Percentiles rank a stretch among this genome's conserved stretches.
Evolutionary conservation across 2,113 vertebrate species (phyloP).

Genomic region (Nothocercus nigrocapillus): DNA sequence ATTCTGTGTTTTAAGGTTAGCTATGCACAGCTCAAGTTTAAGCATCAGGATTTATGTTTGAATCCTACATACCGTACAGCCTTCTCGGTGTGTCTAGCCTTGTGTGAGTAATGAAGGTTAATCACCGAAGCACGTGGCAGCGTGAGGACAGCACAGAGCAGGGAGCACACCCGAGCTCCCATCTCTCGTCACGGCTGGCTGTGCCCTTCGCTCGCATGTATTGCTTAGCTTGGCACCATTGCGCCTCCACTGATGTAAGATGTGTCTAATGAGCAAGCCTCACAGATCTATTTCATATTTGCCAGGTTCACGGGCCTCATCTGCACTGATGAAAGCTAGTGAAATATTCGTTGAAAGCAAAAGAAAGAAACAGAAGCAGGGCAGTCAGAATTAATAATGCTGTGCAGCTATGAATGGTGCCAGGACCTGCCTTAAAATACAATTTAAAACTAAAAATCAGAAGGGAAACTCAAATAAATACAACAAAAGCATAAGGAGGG

Average conservation of each 20-base stretch:
- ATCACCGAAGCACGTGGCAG: not conserved
- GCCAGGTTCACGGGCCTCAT: not conserved
- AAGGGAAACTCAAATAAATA: not conserved
- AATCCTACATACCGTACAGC: not conserved
- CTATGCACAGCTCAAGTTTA: not conserved
- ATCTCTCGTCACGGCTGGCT: not conserved
- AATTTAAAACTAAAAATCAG: not conserved
- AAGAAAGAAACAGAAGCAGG: not conserved
- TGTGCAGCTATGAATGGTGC: not conserved
- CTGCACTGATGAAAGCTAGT: not conserved
- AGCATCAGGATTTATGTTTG: not conserved
- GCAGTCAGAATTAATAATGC: not conserved
- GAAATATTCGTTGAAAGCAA: not conserved
- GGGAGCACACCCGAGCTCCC: not conserved
- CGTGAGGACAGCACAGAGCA: not conserved
- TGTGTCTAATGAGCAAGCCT: not conserved
- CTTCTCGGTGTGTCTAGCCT: accelerated
- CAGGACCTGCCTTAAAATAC: not conserved
- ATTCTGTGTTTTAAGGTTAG: slow-evolving; percentile 9
- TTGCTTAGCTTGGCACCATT: not conserved
- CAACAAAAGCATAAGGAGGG: not conserved
- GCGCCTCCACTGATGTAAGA: not conserved
- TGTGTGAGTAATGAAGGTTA: not conserved
- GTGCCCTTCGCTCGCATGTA: not conserved
- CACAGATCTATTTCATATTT: not conserved